Base-by-base conservation (phyloP, 2,797 vertebrate genomes). In the Antennarius maculatus region DNA sequence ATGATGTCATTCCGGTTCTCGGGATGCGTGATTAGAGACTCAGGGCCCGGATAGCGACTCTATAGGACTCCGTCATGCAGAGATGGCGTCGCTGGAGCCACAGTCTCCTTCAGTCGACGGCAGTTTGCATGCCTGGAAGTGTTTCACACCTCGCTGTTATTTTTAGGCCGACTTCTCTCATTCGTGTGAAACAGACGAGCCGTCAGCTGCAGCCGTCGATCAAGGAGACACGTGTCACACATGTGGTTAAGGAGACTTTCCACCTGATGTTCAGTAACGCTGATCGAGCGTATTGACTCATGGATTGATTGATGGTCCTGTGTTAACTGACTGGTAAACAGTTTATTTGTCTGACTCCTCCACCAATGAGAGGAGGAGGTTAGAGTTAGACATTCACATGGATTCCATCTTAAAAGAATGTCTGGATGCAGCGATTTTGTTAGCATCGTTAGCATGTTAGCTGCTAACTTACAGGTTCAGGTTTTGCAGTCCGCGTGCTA, bases 141-240 rank as follows among this genome's bases (percentile, higher is more conserved):
- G n/a, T 86, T 85, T 86, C 76, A 72, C 83, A 80, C 81, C 13
- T 60, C 71, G 59, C 57, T 55, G 66, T 76, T 90, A 84, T 86
- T 84, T 88, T 81, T 77, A 82, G 77, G 43, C 13, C 0, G 53
- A 46, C 34, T 41, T n/a, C n/a, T 55, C 59, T 55, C 69, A 34
- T 59, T 47, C 76, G 80, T 59, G 80, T 63, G 31, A 46, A 79
- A 49, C 72, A 70, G 74, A 65, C 66, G 27, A 65, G 78, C 56
- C 59, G 70, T 65, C 55, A 27, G 69, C 10, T 54, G 59, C 23
- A 16, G 31, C 39, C 54, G 62, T 31, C 39, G 63, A 54, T 68
- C 57, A 60, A 57, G 45, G 16, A 67, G 58, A 75, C 57, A 68
- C 61, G 4, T 52, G 62, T 82, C 39, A 29, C 15, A 37, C 46